Evolutionary conservation across 2,888 invertebrate species (phyloP).

Genomic region (Agriopis marginaria): DNA sequence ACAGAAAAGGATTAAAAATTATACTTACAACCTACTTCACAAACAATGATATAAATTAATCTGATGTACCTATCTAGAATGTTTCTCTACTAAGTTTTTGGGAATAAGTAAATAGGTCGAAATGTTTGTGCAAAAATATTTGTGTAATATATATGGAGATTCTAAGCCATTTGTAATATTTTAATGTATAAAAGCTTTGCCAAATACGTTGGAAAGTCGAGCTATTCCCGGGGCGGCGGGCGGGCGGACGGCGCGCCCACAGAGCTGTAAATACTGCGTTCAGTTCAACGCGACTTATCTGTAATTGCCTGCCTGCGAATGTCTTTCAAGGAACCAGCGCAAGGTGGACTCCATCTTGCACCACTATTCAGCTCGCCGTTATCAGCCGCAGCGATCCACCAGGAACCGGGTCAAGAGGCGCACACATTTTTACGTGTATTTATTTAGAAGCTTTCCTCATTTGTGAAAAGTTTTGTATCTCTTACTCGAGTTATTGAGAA

Average conservation of each 20-base stretch:
- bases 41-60: too few species aligned
- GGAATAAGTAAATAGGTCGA: conserved; percentile 14
- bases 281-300: conserved; percentile 83
- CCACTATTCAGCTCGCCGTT: conserved; percentile 74
- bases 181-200: conserved; percentile 46
- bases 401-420: conserved; percentile 75
- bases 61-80: background rate
- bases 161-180: conserved; percentile 41
- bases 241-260: conserved; percentile 55
- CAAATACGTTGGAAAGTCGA: conserved; percentile 49
- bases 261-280: conserved; percentile 80
- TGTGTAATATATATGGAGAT: conserved; percentile 44
- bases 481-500: conserved; percentile 13
- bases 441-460: conserved; percentile 52
- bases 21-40: too few species aligned
- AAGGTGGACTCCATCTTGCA: conserved; percentile 79
- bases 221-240: conserved; percentile 44
- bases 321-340: conserved; percentile 81
- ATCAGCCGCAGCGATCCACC: conserved; percentile 67
- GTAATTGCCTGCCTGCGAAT: conserved; percentile 84
- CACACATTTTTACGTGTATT: conserved; percentile 64
- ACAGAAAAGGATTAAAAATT: too few species aligned
- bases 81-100: conserved; percentile 3
- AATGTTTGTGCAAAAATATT: conserved; percentile 21
- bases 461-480: conserved; percentile 13